Evolutionary conservation across 2,888 invertebrate species (phyloP).

Genomic region (Phengaris alcon): DNA sequence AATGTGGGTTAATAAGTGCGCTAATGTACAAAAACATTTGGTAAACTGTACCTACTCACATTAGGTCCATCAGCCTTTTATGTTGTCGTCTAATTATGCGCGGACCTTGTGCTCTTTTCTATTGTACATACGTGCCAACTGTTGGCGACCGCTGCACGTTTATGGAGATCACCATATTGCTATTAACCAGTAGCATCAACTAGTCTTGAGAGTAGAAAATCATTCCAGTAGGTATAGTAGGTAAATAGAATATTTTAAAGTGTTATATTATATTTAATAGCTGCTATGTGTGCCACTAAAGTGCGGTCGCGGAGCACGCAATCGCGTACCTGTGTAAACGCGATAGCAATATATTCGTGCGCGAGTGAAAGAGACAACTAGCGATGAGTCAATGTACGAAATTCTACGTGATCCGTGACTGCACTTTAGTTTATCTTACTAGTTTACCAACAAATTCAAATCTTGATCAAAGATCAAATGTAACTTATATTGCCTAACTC

Average conservation of each 20-base stretch:
- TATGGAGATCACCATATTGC: slow-evolving; percentile 47
- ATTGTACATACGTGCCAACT: slow-evolving; percentile 54
- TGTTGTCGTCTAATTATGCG: slow-evolving; percentile 63
- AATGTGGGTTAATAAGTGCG: background rate
- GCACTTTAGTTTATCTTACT: background rate
- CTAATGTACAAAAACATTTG: slow-evolving; percentile 7
- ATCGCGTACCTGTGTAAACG: too few relatives aligned
- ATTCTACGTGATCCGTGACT: too few relatives aligned
- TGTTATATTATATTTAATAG: too few relatives aligned
- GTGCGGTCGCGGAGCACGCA: too few relatives aligned
- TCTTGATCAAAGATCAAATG: background rate
- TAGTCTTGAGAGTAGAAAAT: slow-evolving; percentile 32
- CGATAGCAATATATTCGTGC: too few relatives aligned
- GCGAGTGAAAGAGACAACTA: too few relatives aligned
- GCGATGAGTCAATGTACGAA: too few relatives aligned
- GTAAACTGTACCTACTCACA: background rate
- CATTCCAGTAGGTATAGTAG: background rate
- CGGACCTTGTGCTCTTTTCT: slow-evolving; percentile 72
- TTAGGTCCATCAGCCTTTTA: slow-evolving; percentile 61
- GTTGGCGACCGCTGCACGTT: slow-evolving; percentile 40
- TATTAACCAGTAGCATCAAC: background rate
- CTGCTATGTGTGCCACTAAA: too few relatives aligned
- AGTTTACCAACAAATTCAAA: background rate
- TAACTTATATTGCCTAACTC: background rate
- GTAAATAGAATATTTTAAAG: too few relatives aligned